These are phyloP conservation scores for Gryllus bimaculatus DNA, from an alignment of 1,140 invertebrate species.

Conservation along the genomic window DNA sequence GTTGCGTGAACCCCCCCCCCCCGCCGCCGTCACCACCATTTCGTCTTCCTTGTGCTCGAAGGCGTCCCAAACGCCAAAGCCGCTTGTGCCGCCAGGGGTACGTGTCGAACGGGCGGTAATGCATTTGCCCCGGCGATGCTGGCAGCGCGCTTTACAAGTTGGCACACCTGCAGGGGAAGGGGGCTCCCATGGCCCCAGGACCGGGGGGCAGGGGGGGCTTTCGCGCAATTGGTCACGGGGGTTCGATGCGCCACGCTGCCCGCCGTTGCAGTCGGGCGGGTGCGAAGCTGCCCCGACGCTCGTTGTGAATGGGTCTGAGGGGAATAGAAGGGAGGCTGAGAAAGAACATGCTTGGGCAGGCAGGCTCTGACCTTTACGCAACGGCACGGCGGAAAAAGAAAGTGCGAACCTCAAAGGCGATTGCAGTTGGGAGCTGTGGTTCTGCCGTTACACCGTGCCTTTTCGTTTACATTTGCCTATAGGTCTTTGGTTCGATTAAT, in stretches of 20 bases:
- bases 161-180: not conserved
- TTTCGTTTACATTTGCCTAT: no score
- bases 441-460: no score
- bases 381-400: no score
- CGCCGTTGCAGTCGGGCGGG: not conserved
- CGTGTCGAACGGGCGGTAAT: not conserved
- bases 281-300: not conserved
- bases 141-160: not conserved
- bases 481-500: no score
- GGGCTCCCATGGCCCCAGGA: not conserved
- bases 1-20: no score
- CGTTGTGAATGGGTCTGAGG: not conserved
- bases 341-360: no score
- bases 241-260: no score
- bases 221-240: not conserved
- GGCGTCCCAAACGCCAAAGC: not conserved
- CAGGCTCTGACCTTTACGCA: no score
- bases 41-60: not conserved
- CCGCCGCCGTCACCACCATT: not conserved
- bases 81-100: not conserved
- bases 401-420: no score
- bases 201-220: not conserved
- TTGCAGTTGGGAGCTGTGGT: no score
- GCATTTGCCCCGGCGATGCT: not conserved
- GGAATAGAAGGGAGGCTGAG: no score